These are phyloP conservation scores for Onthophagus sagittarius DNA, from an alignment of 2,888 invertebrate genomes.

Conservation along the genomic window DNA sequence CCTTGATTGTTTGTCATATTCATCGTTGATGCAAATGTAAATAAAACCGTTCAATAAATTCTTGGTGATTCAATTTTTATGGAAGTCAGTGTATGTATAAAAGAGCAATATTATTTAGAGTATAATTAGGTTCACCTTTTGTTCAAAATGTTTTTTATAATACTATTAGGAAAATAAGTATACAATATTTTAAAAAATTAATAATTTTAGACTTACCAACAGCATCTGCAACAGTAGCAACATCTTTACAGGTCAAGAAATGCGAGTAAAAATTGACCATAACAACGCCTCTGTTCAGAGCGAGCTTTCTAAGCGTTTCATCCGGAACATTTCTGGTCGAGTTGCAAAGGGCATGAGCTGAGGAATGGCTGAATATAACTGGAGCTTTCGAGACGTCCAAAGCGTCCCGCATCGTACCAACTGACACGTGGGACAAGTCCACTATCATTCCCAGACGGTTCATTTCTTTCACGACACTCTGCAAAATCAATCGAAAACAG, in stretches of 20 bases:
- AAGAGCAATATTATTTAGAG: too few relatives aligned
- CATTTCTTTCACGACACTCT: conserved; percentile 82
- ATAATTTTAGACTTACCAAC: conserved; percentile 77
- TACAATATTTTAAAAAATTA: too few relatives aligned
- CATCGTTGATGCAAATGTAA: too few relatives aligned
- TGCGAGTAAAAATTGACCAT: conserved; percentile 85
- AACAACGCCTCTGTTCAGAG: conserved; percentile 75
- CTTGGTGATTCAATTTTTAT: too few relatives aligned
- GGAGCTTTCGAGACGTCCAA: conserved; percentile 74
- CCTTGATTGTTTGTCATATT: too few relatives aligned
- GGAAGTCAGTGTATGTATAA: too few relatives aligned
- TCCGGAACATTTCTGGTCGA: conserved; percentile 80
- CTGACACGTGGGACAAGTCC: conserved; percentile 78
- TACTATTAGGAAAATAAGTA: too few relatives aligned
- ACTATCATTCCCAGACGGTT: conserved; percentile 86
- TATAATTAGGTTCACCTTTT: too few relatives aligned
- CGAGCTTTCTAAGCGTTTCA: conserved; percentile 66
- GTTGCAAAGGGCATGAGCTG: conserved; percentile 75
- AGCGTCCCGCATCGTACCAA: conserved; percentile 76
- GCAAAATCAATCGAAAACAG: conserved; percentile 35
- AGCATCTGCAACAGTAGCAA: conserved; percentile 73
- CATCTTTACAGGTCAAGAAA: conserved; percentile 71
- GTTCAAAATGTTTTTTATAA: too few relatives aligned
- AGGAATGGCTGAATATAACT: conserved; percentile 83
- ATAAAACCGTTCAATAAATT: too few relatives aligned